Base-by-base conservation (phyloP, 1,140 invertebrate species). In the Lordiphosa clarofinis region DNA sequence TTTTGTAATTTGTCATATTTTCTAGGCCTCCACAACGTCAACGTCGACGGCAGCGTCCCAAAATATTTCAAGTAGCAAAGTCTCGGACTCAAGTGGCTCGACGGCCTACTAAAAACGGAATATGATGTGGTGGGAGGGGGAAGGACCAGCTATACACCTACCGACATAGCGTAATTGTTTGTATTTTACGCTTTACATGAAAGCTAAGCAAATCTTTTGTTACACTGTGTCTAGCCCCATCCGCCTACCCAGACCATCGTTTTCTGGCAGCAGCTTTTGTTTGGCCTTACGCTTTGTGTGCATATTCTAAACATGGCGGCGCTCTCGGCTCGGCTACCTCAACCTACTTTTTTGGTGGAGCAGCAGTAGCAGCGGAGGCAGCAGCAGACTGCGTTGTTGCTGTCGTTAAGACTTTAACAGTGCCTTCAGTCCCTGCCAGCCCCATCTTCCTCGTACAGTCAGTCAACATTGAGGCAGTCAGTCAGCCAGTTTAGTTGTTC, bases 151-250 rank as follows among this genome's bases (percentile, higher is more conserved):
- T 31, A 19, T 12, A 31, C 39, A 48, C 40, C 54, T 53, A 55
- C 61, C 52, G 50, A 68, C 49, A 24, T 76, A 72, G 78, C 73
- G 78, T 84, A 84, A 84, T 84, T 84, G 78, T 84, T 84, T 84
- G 79, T 78, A 84, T 84, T 84, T 84, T 84, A 84, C 78, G 78
- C 78, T 84, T 84, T 63, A 84, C 78, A 84, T 84, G 78, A 84
- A 84, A 84, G 78, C 78, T 84, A 84, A 78, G 78, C 78, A 84
- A 84, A 84, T 67, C 78, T 86, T 84, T 84, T 84, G 78, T 84
- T 84, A 73, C 68, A 75, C 78, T 76, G 78, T 76, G 78, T 76
- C 72, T 73, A 75, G 56, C 73, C 37, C 49, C 59, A 31, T 21
- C 12, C 13, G 5, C 28, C 28, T 24, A 37, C 50, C 47, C 50